Base-by-base conservation (phyloP, 2,888 invertebrate species). In the Agonopterix subpropinquella region DNA sequence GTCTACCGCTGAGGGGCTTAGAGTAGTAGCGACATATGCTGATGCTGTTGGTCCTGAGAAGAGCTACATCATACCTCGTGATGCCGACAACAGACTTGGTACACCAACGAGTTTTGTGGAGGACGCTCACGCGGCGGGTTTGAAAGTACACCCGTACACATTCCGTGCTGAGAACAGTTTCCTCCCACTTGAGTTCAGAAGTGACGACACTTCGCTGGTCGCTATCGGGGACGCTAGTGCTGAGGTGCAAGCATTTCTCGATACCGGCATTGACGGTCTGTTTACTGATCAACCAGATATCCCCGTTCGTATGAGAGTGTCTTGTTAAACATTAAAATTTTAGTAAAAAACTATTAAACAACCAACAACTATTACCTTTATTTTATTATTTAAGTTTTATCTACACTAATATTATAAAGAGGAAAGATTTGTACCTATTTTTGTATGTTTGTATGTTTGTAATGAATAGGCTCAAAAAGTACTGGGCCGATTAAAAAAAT, bases 241-340 rank as follows among this genome's bases (percentile, higher is more conserved):
- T 41, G 87, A 88, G 65, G 51, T 88, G 35, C 64, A 62, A 54
- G 78, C 73, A 0, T 88, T 73, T 53, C 57, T 86, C 4, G 72
- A 68, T 8, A 67, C 84, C 35, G 87, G 86, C 15, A 70, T 88
- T 37, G 87, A 88, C 44, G 87, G 87, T 3, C 61, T 84, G 2
- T 88, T 88, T 54, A 67, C 73, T 47, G 87, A 88, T 51, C 85
- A 88, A 54, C 86, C 87, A n/a, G 78, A 88, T 55, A 66, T 76
- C 36, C 71, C 75, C 1, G 61, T 62, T 1, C 62, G 67, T 5
- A 55, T 73, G 45, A 64, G 79, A 44, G 60, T 61, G 8, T 46
- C 11, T 28, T 46, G 45, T 41, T 15, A 7, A 44, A 2, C n/a
- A 36, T 39, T 39, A 39, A n/a, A 9, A 39, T 7, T 28, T 28